phyloP scores from a whole-genome alignment of 2,888 invertebrate species.

The Agrochola lychnidis region DNA sequence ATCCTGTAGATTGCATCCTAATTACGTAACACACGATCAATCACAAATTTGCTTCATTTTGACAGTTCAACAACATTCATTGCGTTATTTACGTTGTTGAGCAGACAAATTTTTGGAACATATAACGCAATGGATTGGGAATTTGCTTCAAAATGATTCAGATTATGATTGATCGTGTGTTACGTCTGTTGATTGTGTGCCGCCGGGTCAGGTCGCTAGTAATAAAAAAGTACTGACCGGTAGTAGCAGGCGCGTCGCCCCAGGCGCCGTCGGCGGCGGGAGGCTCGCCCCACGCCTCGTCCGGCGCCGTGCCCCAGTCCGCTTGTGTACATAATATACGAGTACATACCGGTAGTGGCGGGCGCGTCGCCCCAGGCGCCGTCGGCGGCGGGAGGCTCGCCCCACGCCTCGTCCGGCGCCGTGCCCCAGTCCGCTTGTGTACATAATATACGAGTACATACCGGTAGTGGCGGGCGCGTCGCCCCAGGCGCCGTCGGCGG shows the following conservation, averaged over 20 bases:
- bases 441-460: too few species aligned
- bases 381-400: constrained; percentile 79
- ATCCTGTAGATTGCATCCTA: too few species aligned
- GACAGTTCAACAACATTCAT: too few species aligned
- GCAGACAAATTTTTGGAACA: too few species aligned
- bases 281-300: constrained; percentile 89
- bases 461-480: constrained; percentile 82
- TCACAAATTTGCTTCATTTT: too few species aligned
- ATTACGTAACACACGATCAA: too few species aligned
- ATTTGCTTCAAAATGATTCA: too few species aligned
- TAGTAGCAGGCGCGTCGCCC: constrained; percentile 81
- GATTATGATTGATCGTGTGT: too few species aligned
- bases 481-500: constrained; percentile 77
- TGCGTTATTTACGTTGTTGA: too few species aligned
- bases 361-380: constrained; percentile 82
- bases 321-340: constrained; percentile 86
- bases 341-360: constrained; percentile 81
- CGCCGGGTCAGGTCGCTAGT: too few species aligned
- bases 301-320: constrained; percentile 89
- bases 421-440: constrained; percentile 91
- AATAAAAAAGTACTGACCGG: constrained; percentile 68
- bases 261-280: constrained; percentile 77
- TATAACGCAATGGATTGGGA: too few species aligned
- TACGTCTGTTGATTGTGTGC: too few species aligned
- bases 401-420: constrained; percentile 88